Evolutionary conservation across 1,140 invertebrate genomes (phyloP), one percentile per base, ranked within the genome.

Genomic region (Nymphalis io): DNA sequence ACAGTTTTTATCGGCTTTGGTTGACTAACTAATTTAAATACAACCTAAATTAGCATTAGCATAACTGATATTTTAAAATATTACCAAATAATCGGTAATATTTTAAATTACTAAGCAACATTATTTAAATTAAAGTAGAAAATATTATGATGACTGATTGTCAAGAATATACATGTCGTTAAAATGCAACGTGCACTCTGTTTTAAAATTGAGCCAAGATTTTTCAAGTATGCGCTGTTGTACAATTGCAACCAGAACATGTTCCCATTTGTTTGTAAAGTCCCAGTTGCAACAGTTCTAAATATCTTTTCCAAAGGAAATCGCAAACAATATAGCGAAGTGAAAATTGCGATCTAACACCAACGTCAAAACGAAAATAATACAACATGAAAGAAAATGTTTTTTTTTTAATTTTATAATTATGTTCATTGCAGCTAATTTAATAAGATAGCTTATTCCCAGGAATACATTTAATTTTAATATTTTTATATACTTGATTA

Each of bases 341-440:
- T 53, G 67, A 60, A 68, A 62, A 62, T 61, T 61, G 67, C 60
- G 53, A 55, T 61, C 51, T 61, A 39, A 60, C 67, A 65, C 23
- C 62, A 57, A 23, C 27, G 21, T 55, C 40, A 38, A 16, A 20
- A 51, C 6, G 42, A 27, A 48, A 60, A 67, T 23, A 67, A 33
- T 21, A 48, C 60, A 57, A 15, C 33, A 53, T 61, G 16, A 51
- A 12, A 3, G 23, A n/a, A 10, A 62, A 21, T 46, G 46, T 63
- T 53, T 63, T 61, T n/a, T 63, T 53, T 63, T 21, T 38, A 60
- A 60, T 60, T 60, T 38, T 20, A 16, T 5, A 39, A 59, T 59
- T 16, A 42, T 39, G 4, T 39, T 21, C 16, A 0, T 11, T 53
- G 21, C 8, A 8, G 1, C 10, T 33, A 33, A 5, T 33, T 8